A percentile compares a stretch with the other conserved stretches of the same genome.
Evolutionary conservation across 1,140 invertebrate species (phyloP).

Genomic region (Agrypnia vestita): DNA sequence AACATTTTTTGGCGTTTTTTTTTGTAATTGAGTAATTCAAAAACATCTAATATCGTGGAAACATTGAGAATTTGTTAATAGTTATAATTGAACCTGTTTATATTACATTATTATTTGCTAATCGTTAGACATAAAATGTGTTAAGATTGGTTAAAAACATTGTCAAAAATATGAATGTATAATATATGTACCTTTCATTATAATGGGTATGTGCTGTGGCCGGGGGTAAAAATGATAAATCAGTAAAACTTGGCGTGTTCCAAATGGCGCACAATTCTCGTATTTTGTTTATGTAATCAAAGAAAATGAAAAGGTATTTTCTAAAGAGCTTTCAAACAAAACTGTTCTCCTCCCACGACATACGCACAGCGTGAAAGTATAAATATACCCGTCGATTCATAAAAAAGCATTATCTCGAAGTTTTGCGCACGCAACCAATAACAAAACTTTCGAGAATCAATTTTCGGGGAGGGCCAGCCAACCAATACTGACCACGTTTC

Average conservation of each 20-base stretch:
- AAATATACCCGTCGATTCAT: conserved; percentile 44
- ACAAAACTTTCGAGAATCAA: conserved; percentile 28
- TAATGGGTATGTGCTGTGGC: conserved; percentile 78
- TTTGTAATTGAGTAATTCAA: too few species aligned
- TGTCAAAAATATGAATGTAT: conserved; percentile 4
- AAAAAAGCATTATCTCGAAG: conserved; percentile 18
- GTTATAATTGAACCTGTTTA: too few species aligned
- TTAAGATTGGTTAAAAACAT: neutral
- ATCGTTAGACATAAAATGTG: too few species aligned
- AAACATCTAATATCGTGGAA: too few species aligned
- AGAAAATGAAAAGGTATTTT: too few species aligned
- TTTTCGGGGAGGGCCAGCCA: neutral
- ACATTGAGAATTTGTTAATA: too few species aligned
- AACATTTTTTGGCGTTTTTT: too few species aligned
- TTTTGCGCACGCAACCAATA: conserved; percentile 43
- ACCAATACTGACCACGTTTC: conserved; percentile 18
- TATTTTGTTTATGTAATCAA: too few species aligned
- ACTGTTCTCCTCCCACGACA: too few species aligned
- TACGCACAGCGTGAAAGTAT: neutral
- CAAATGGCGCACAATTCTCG: too few species aligned
- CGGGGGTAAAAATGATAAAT: conserved; percentile 53
- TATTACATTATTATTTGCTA: too few species aligned
- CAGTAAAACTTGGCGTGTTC: neutral
- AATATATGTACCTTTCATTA: conserved; percentile 75
- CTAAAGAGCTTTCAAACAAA: too few species aligned